Percentiles rank a stretch among this genome's conserved stretches.
phyloP scores from a whole-genome alignment of 2,113 vertebrate species.

The Todiramphus chloris region DNA sequence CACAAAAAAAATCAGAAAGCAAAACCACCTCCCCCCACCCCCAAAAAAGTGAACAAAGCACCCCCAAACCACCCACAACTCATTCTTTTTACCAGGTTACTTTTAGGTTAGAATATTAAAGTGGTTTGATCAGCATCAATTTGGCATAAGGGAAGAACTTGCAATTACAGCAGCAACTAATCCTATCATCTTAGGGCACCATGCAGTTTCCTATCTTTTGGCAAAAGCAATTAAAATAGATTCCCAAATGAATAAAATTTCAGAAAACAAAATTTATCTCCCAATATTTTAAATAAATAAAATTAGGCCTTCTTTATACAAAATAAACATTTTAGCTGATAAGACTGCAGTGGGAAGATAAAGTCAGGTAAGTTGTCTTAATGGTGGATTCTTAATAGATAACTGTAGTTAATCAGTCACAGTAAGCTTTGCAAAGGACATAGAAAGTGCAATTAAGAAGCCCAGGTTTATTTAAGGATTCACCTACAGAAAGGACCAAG shows the following conservation, averaged over 20 bases:
- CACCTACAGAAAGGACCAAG: neutral
- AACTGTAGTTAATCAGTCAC: neutral
- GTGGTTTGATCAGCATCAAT: neutral
- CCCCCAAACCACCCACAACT: too few species aligned
- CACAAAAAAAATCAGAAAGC: neutral
- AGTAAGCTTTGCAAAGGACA: neutral
- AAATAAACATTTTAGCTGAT: neutral
- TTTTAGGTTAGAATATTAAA: neutral
- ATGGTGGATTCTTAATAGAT: neutral
- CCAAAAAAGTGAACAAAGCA: too few species aligned
- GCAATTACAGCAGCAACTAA: neutral
- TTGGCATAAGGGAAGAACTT: neutral
- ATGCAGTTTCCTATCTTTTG: neutral
- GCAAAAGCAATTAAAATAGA: neutral
- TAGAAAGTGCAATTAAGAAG: neutral
- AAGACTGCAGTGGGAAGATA: neutral
- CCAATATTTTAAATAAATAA: neutral
- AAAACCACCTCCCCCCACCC: too few species aligned
- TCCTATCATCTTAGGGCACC: neutral
- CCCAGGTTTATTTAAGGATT: neutral
- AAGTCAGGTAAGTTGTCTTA: neutral
- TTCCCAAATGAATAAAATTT: neutral
- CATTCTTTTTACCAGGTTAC: neutral
- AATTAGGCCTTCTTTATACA: neutral
- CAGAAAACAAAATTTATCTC: neutral